phyloP scores from a whole-genome alignment of 1,140 invertebrate genomes.

The Drosophila biarmipes region DNA sequence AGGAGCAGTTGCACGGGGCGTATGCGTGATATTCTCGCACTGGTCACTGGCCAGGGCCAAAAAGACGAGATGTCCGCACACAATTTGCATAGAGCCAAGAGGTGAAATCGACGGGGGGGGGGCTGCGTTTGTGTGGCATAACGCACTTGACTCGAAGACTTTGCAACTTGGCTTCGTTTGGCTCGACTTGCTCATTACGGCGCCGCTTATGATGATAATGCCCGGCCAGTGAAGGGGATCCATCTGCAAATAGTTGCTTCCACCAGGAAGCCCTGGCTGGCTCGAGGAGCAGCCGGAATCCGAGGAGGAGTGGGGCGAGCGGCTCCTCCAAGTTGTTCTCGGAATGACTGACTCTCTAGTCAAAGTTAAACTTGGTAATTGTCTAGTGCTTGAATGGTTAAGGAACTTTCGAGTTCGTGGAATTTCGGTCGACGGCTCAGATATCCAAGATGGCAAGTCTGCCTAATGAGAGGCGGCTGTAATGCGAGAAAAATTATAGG shows the following conservation, averaged over 20 bases:
- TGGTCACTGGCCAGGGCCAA: slow-evolving; percentile 1
- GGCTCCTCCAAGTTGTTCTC: slow-evolving; percentile 1
- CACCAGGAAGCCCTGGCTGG: neutral
- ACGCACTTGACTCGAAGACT: slow-evolving; percentile 35
- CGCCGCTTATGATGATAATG: slow-evolving; percentile 74
- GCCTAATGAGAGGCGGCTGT: neutral
- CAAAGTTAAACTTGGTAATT: slow-evolving; percentile 33
- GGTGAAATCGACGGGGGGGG: slow-evolving; percentile 2
- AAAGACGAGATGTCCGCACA: slow-evolving; percentile 60
- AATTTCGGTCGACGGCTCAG: neutral
- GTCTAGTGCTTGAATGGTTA: slow-evolving; percentile 15
- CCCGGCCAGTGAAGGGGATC: slow-evolving; percentile 29
- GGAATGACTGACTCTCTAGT: slow-evolving; percentile 19
- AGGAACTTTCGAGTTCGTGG: slow-evolving; percentile 17
- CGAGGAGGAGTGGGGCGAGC: neutral
- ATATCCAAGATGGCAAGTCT: neutral
- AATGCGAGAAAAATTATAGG: neutral
- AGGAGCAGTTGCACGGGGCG: slow-evolving; percentile 31
- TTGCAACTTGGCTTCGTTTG: slow-evolving; percentile 12
- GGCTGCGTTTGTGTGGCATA: neutral
- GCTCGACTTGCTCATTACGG: slow-evolving; percentile 57
- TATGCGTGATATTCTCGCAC: slow-evolving; percentile 21
- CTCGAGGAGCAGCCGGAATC: too few relatives aligned
- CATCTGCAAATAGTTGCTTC: slow-evolving; percentile 19
- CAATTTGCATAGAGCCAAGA: slow-evolving; percentile 32